Conservation (phyloP, 2,797 vertebrate species). For the Natrix natrix region DNA sequence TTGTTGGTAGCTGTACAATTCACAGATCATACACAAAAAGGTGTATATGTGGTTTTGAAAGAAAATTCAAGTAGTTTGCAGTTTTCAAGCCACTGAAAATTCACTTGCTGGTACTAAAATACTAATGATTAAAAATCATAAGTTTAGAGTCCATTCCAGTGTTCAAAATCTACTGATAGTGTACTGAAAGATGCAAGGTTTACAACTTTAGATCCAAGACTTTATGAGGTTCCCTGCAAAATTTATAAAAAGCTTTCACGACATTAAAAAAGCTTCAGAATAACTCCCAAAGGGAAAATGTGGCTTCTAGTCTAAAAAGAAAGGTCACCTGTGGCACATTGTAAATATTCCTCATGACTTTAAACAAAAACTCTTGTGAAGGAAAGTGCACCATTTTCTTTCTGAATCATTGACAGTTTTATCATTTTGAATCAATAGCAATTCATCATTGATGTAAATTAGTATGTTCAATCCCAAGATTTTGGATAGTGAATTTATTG, state of each 20-base stretch:
- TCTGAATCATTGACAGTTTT: background rate
- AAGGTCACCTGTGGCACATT: no score
- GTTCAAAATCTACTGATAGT: background rate
- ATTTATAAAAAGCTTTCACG: background rate
- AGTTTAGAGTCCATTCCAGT: background rate
- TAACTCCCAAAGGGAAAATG: background rate
- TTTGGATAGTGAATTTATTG: background rate
- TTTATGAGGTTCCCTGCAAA: background rate
- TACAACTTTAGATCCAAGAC: background rate
- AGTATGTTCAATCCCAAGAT: background rate
- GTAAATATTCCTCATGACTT: background rate
- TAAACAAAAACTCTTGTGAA: background rate
- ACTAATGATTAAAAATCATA: background rate
- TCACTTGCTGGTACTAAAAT: background rate
- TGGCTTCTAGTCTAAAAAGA: background rate
- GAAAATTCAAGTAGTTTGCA: background rate
- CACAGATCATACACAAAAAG: background rate
- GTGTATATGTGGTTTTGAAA: background rate
- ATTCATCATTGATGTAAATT: background rate
- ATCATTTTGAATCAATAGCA: background rate
- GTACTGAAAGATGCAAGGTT: background rate
- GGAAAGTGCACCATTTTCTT: background rate
- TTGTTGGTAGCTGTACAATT: slow-evolving; percentile 7
- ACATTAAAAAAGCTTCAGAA: background rate
- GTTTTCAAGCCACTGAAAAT: background rate